These are phyloP conservation scores for Troides oblongomaculatus DNA, from an alignment of 2,888 invertebrate species.

Conservation along the genomic window DNA sequence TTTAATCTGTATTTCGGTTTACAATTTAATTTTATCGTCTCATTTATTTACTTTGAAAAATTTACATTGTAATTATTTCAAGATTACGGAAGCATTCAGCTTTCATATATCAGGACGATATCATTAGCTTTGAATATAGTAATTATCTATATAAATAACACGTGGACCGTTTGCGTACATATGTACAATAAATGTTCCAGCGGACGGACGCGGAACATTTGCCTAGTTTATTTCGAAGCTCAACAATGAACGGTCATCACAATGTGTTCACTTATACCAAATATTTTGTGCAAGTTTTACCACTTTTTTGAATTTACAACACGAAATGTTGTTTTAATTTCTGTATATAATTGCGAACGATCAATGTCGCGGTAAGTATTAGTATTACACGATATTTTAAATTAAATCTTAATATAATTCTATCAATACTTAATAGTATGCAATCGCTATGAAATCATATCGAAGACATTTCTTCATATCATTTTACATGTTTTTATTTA, in stretches of 20 bases:
- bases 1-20: too few species aligned
- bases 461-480: constrained; percentile 6
- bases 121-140: not conserved
- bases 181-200: not conserved
- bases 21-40: too few species aligned
- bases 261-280: constrained; percentile 76
- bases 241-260: constrained; percentile 54
- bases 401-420: not conserved
- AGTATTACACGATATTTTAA: not conserved
- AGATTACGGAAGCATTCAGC: too few species aligned
- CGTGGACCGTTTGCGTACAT: not conserved
- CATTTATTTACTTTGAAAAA: too few species aligned
- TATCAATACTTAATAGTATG: not conserved
- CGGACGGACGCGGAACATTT: not conserved
- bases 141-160: not conserved
- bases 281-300: constrained; percentile 57
- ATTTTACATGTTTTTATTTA: not conserved
- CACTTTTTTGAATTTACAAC: constrained; percentile 26
- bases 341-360: constrained; percentile 26
- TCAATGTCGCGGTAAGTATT: not conserved
- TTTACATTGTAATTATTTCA: too few species aligned
- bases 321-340: constrained; percentile 25
- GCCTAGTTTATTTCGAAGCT: constrained; percentile 8
- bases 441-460: not conserved
- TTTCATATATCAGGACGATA: not conserved